phyloP scores from a whole-genome alignment of 2,888 invertebrate species.

The Ochropleura leucogaster region DNA sequence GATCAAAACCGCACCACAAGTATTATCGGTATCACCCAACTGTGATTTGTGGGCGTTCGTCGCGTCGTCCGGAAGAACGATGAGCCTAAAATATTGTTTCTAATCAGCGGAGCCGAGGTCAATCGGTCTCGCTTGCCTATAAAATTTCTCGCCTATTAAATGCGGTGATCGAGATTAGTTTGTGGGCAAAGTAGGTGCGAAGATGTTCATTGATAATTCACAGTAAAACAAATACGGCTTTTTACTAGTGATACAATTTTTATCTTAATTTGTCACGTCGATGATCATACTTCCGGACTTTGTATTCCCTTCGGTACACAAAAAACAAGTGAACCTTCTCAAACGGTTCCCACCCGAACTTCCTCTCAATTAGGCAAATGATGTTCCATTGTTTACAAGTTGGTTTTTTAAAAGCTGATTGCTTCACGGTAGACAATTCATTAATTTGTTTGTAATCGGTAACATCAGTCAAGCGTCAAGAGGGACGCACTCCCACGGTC shows the following conservation, averaged over 20 bases:
- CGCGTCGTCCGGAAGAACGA: constrained; percentile 79
- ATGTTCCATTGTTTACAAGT: constrained; percentile 71
- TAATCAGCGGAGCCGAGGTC: constrained; percentile 76
- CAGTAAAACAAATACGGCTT: constrained; percentile 64
- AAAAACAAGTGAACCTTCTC: constrained; percentile 61
- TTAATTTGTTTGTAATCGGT: constrained; percentile 85
- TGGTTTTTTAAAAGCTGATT: constrained; percentile 70
- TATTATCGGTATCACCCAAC: constrained; percentile 71
- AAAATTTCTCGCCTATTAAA: constrained; percentile 76
- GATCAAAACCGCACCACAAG: constrained; percentile 70
- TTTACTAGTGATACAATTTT: constrained; percentile 65
- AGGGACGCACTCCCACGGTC: constrained; percentile 83
- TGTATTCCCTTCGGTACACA: constrained; percentile 55
- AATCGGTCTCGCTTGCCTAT: constrained; percentile 75
- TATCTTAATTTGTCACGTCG: constrained; percentile 59
- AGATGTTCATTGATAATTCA: constrained; percentile 74
- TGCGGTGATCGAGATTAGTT: constrained; percentile 68
- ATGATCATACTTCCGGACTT: constrained; percentile 63
- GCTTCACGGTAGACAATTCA: constrained; percentile 76
- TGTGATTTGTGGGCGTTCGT: constrained; percentile 75
- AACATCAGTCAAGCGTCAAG: constrained; percentile 88
- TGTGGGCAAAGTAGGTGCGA: constrained; percentile 75
- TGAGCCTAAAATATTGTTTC: constrained; percentile 71
- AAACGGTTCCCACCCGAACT: constrained; percentile 56
- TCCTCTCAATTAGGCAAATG: constrained; percentile 73